Evolutionary conservation across 2,888 invertebrate species (phyloP), one percentile per base, ranked within the genome.

Genomic region (Eledone cirrhosa): DNA sequence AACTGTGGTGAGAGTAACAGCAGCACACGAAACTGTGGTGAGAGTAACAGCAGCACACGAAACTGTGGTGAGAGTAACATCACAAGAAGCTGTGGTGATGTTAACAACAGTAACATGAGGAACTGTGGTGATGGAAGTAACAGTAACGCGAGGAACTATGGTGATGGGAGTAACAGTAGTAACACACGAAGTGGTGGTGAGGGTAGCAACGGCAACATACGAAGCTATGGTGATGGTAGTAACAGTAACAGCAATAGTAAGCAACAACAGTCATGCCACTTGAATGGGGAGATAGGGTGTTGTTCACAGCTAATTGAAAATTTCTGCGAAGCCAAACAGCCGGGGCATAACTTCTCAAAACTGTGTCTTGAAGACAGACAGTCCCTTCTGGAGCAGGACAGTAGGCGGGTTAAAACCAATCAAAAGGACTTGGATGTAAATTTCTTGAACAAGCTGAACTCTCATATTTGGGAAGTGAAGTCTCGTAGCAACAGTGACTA

Each of bases 401-500:
- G 63, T 4, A 81, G 78, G 13, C 75, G 63, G 59, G 65, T 63
- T 29, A 78, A 31, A 53, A 79, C 48, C 59, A 24, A 27, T 24
- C 80, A 77, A 14, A 24, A 81, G 31, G 84, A 84, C 67, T 80
- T 84, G 77, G 81, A 84, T 14, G 80, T 85, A 77, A 82, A 85
- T 33, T 82, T 82, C 11, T 82, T 81, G 74, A 84, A 82, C 67
- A 82, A 82, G 78, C 80, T 82, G 31, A 83, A 82, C 79, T 80
- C 80, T 76, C 80, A 81, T 22, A 69, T 84, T 67, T 81, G 81
- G 47, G 82, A 83, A 74, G 81, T 83, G 27, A 79, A 82, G 33
- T 81, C 82, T 8, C 83, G 84, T 67, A 84, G 83, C 63, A 85
- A 85, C 81, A 83, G 81, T 65, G 83, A 83, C 74, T 80, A 85